Percentiles rank a stretch among this genome's conserved stretches.
These are phyloP conservation scores for Penaeus japonicus DNA, from an alignment of 1,140 invertebrate genomes.

Conservation along the genomic window DNA sequence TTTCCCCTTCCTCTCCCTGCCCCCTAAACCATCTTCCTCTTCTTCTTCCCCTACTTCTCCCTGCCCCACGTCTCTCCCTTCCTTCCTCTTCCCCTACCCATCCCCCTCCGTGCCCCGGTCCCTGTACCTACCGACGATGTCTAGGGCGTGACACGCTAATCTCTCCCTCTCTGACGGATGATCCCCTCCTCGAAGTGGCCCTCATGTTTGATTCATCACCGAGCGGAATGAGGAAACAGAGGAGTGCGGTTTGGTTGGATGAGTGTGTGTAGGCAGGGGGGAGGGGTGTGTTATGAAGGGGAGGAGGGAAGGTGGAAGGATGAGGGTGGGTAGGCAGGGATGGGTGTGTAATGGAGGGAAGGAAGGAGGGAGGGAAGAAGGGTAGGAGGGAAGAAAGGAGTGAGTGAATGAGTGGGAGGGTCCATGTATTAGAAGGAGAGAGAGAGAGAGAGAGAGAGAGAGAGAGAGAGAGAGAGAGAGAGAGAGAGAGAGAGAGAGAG, in stretches of 20 bases:
- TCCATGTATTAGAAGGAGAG: background rate
- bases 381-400: background rate
- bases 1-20: no score
- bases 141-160: no score
- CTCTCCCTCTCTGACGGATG: no score
- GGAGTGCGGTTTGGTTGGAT: no score
- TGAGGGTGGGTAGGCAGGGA: background rate
- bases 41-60: background rate
- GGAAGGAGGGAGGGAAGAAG: background rate
- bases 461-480: background rate
- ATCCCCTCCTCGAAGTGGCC: no score
- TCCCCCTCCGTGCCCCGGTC: no score
- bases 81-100: background rate
- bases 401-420: background rate
- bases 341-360: background rate
- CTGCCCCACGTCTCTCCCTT: background rate
- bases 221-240: no score
- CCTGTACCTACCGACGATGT: no score
- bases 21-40: no score
- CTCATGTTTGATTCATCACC: no score
- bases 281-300: background rate
- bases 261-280: background rate
- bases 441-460: background rate
- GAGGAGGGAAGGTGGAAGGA: background rate
- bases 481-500: background rate